A percentile compares a stretch with the other conserved stretches of the same genome.
These are phyloP conservation scores for Tympanoctomys barrerae DNA, from an alignment of 2,797 vertebrate genomes.

Conservation along the genomic window DNA sequence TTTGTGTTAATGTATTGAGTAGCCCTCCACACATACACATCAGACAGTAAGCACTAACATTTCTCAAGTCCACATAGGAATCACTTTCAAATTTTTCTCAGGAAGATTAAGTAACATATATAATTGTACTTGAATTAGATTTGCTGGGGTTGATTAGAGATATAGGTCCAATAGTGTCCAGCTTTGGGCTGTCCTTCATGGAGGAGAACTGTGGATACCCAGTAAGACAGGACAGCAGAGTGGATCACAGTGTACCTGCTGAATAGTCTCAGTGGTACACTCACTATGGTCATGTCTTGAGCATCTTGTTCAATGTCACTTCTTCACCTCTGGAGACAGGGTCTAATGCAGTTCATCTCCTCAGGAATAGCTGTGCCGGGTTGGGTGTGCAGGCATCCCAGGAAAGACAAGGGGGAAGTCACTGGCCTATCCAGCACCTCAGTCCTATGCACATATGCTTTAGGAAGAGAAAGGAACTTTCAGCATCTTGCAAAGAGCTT, in stretches of 20 bases:
- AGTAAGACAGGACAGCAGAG: slow-evolving; percentile 95
- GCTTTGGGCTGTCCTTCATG: slow-evolving; percentile 97
- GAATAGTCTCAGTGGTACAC: slow-evolving; percentile 89
- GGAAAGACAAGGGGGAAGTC: slow-evolving; percentile 85
- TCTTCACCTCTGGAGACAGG: slow-evolving; percentile 96
- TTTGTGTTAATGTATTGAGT: slow-evolving; percentile 85
- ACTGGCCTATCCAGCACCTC: slow-evolving; percentile 78
- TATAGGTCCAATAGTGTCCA: slow-evolving; percentile 98
- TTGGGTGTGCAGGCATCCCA: slow-evolving; percentile 87
- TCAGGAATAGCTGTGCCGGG: slow-evolving; percentile 91
- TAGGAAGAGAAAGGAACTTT: slow-evolving; percentile 76
- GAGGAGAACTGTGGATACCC: slow-evolving; percentile 95
- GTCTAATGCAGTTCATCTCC: slow-evolving; percentile 92
- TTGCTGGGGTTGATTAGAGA: slow-evolving; percentile 91
- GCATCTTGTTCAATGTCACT: slow-evolving; percentile 94
- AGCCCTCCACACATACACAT: slow-evolving; percentile 95
- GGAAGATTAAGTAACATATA: slow-evolving; percentile 93
- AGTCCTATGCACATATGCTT: neutral
- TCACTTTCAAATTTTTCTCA: slow-evolving; percentile 97
- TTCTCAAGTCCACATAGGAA: slow-evolving; percentile 95
- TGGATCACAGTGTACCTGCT: slow-evolving; percentile 95
- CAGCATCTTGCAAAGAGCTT: neutral
- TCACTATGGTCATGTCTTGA: slow-evolving; percentile 93
- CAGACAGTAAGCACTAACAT: slow-evolving; percentile 97
- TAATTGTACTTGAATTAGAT: slow-evolving; percentile 98